Evolutionary conservation across 2,113 vertebrate genomes (phyloP), one percentile per base, ranked within the genome.

Genomic region (Polyodon spathula): DNA sequence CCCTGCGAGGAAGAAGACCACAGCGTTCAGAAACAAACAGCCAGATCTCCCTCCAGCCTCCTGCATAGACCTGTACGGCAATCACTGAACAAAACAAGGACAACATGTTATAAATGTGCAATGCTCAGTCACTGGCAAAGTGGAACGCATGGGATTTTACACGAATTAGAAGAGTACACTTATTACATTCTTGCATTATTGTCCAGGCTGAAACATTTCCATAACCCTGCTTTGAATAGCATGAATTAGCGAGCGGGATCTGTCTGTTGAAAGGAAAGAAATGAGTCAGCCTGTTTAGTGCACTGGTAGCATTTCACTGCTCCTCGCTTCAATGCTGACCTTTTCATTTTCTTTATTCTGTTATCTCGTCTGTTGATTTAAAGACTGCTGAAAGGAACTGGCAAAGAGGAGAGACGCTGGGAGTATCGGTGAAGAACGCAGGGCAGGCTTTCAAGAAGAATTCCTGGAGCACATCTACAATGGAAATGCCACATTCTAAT

Each of bases 201-300:
- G 73, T 66, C 58, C 73, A 54, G 70, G 65, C 72, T 55, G 71
- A 67, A 73, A 74, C 71, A 68, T 75, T 72, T 66, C 73, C 37
- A 59, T 76, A 82, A 82, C 75, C 77, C 71, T 52, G 59, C 46
- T 66, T 61, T 84, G 82, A 85, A 84, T 81, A 59, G 78, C 66
- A 58, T 14, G 71, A 76, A 84, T 83, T 81, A 85, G 70, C 67
- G 60, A 65, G 63, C 42, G 71, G 69, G 48, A 50, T 74, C 56
- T 62, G 40, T 27, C 61, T 15, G 69, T 70, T 78, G 72, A 84
- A 82, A 81, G 74, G 73, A 79, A 78, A 58, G 41, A 55, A 57
- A 73, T 73, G 80, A 84, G 80, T 87, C 82, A 85, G 85, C 79
- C 58, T n/a, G 64, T 79, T 81, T 82, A 70, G 46, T 73, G 80